Conservation (phyloP, 2,888 invertebrate species). For the Hybos culiciformis region DNA sequence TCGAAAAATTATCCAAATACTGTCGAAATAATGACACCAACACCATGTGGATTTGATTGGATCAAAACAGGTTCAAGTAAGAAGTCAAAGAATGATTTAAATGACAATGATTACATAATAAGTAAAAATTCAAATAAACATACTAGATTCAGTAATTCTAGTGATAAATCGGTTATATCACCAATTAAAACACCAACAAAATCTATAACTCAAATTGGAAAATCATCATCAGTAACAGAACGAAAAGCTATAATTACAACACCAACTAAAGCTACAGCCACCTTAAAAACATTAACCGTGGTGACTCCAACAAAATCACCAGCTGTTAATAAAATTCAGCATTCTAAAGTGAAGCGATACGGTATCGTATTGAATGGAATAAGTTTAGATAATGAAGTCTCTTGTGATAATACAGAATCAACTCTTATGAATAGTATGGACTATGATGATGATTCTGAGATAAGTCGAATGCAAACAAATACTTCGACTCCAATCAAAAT, state of each 20-base stretch:
- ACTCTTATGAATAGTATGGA: neutral
- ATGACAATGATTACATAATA: neutral
- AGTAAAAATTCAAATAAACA: neutral
- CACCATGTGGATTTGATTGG: constrained; percentile 34
- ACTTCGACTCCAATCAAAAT: constrained; percentile 37
- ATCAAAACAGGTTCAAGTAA: constrained; percentile 13
- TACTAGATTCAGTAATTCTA: neutral
- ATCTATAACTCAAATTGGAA: neutral
- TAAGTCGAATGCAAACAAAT: constrained; percentile 35
- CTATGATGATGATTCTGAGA: constrained; percentile 38
- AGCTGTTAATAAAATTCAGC: constrained; percentile 11
- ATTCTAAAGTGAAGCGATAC: constrained; percentile 30
- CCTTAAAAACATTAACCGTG: constrained; percentile 10
- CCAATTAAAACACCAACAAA: neutral
- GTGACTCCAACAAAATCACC: constrained; percentile 9
- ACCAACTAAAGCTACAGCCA: constrained; percentile 11
- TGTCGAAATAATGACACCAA: constrained; percentile 20
- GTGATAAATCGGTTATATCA: neutral
- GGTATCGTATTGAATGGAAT: constrained; percentile 33
- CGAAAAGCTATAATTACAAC: constrained; percentile 16
- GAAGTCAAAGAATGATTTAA: neutral
- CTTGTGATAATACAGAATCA: constrained; percentile 8
- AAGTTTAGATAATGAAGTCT: constrained; percentile 25
- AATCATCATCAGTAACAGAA: neutral
- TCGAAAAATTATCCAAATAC: constrained; percentile 2